Evolutionary conservation across 2,113 vertebrate genomes (phyloP), one percentile per base, ranked within the genome.

Genomic region (Microcebus ravelobensis): DNA sequence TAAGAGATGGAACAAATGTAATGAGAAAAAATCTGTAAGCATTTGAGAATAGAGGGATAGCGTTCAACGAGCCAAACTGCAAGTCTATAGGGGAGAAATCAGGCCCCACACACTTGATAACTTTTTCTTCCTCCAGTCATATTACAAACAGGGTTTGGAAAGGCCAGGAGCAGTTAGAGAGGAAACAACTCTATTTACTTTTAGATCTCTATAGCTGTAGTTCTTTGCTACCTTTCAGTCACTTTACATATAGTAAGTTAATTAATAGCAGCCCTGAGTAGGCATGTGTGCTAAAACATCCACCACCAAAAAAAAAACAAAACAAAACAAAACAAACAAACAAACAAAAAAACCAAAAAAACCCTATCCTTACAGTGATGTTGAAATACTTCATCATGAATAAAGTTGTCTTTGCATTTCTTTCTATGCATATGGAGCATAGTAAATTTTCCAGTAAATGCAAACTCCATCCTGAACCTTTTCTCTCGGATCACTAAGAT

Each of bases 1-100:
- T 55, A 76, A 63, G 34, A 10, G n/a, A 84, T 61, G 34, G 45
- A 83, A 70, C 42, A 89, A 65, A 91, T 61, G 39, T 55, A 82
- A 91, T 59, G 50, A 95, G 29, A 91, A 74, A 57, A 91, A 89
- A 36, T 63, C 36, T 52, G 31, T 87, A 89, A 95, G 80, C 23
- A 52, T 84, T 50, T 67, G 50, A 84, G 48, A 94, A 70, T 11
- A 84, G 31, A 87, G 18, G 8, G 42, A n/a, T 76, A 84, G 80
- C 34, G 34, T 57, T 74, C 70, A 85, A 14, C 2, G 29, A 80
- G 48, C 29, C 36, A 59, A 82, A 71, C 25, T 50, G 31, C 14
- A 34, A 6, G 59, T 74, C 48, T 39, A 1, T n/a, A 42, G 57
- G 39, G 50, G 34, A 90, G 36, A 85, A 82, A 83, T 70, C 6